Conservation (phyloP, 2,888 invertebrate genomes). For the Ctenicera cuprea region DNA sequence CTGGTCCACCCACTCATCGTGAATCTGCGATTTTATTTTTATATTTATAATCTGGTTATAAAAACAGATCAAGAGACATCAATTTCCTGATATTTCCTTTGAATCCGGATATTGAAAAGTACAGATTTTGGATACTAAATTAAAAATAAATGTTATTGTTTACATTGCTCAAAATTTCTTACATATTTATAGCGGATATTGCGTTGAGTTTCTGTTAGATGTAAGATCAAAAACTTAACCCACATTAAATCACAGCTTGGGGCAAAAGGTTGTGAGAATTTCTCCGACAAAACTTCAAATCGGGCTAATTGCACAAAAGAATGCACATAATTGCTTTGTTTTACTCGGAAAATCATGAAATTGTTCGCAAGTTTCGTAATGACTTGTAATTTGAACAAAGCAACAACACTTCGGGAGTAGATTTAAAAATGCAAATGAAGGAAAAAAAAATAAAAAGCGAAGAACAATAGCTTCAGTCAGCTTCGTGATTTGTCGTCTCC, state of each 20-base stretch:
- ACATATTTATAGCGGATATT: slow-evolving; percentile 3
- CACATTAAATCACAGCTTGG: slow-evolving; percentile 3
- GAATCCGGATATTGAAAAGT: not conserved
- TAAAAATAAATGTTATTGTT: slow-evolving; percentile 1
- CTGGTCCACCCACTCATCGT: not conserved
- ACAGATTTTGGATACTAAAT: not conserved
- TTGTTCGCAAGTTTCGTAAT: not conserved
- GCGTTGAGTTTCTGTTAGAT: not conserved
- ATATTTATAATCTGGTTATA: not conserved
- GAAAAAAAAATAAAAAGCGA: not conserved
- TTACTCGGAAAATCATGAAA: not conserved
- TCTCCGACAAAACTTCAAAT: not conserved
- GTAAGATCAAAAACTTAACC: not conserved
- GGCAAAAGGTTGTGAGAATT: not conserved
- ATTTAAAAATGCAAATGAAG: slow-evolving; percentile 17
- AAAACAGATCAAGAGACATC: not conserved
- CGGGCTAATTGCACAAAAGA: slow-evolving; percentile 23
- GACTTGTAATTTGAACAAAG: slow-evolving; percentile 15
- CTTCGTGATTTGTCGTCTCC: no score
- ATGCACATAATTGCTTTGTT: slow-evolving; percentile 8
- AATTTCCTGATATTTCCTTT: slow-evolving; percentile 3
- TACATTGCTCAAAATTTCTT: not conserved
- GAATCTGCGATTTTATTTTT: not conserved
- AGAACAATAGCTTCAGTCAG: no score
- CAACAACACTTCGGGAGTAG: not conserved